Base-by-base conservation (phyloP, 2,797 vertebrate species). In the Protonibea diacanthus region DNA sequence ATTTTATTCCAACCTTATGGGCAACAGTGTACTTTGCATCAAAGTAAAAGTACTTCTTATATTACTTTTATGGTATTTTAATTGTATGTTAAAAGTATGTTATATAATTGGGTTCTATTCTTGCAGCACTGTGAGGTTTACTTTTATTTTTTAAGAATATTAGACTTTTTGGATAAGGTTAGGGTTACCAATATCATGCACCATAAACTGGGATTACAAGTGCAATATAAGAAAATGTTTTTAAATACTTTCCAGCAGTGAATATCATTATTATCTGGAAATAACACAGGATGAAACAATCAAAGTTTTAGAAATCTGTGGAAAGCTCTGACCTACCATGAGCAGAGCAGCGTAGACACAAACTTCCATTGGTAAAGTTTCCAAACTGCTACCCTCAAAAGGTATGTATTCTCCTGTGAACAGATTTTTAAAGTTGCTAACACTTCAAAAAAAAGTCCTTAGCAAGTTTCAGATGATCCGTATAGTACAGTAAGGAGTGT, bases 301-400 rank as follows among this genome's bases (percentile, higher is more conserved):
- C 13, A 42, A 21, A 57, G 27, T 18, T 23, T 25, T 1, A 13
- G 11, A 27, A 15, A 49, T n/a, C 0, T 70, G 17, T 44, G 18
- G 4, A 57, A 66, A 59, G 7, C 6, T 75, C 18, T 81, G 27
- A 86, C 88, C 17, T 83, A 92, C 92, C 85, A 74, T 56, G 20
- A 90, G 52, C 40, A 91, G 49, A 64, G 45, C 59, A 0, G 84
- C 72, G 78, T 10, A 55, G 21, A 84, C 23, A 66, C 44, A 61
- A 51, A 38, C 18, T 21, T 81, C 85, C 66, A 80, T 59, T 38
- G 47, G 52, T 0, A 69, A 66, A 81, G 21, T 21, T 14, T 80
- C 59, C 67, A 62, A 72, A 3, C 29, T 13, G 23, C n/a, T 49
- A n/a, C 29, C 23, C 17, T 0, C 21, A 70, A 49, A 25, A 25